Base-by-base conservation (phyloP, 2,888 invertebrate genomes). In the Idaea aversata region DNA sequence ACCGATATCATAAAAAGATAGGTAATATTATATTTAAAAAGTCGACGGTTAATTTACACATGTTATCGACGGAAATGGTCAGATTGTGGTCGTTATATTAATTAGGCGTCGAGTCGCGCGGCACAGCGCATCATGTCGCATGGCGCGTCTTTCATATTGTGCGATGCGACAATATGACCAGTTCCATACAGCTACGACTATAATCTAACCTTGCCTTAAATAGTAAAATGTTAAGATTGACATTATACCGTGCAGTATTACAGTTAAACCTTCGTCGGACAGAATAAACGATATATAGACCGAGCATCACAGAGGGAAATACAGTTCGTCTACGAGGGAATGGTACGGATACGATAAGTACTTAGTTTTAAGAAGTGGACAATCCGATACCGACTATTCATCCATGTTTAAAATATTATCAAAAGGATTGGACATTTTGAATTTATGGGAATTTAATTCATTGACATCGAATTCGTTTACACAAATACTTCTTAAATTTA, bases 181-280 rank as follows among this genome's bases (percentile, higher is more conserved):
- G 76, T 82, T 85, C 86, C 80, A 84, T 80, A 73, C 25, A 25
- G 70, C 70, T 71, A 80, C 72, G 78, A 74, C 69, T 75, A 84
- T 87, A 88, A 80, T 70, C 85, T 88, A 87, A 81, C 78, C 78
- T 73, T 79, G 82, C 76, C 75, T 84, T 86, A 88, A 88, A 76
- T 77, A 83, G 76, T 85, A 85, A 79, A 85, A 83, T 77, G 75
- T 81, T 80, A 85, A 85, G 85, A 88, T 87, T 87, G 86, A 87
- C 84, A 80, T 83, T 80, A 83, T 76, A 80, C 75, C 77, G 87
- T 88, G 88, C 87, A 85, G 69, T 77, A 78, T 76, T 79, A 73
- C 70, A 76, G 73, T 76, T 47, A 79, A 79, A 79, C 78, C 76
- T 72, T 75, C 73, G 75, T 77, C 73, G 75, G 77, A 79, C 72